Conservation (phyloP, 2,888 invertebrate species). For the Antheraea assamensis region DNA sequence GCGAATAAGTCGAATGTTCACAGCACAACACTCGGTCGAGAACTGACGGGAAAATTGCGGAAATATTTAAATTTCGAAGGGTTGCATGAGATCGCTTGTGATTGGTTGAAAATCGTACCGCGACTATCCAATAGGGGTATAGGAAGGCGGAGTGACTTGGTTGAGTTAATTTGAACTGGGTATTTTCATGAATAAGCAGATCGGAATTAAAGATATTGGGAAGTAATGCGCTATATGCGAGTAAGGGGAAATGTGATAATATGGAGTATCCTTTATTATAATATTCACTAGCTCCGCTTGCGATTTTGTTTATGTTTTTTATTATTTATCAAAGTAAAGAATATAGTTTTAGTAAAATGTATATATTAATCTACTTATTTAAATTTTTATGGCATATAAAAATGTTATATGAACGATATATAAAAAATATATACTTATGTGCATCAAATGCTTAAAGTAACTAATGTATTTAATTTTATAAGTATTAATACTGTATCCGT, state of each 20-base stretch:
- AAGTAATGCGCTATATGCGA: not conserved
- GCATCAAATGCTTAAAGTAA: no score
- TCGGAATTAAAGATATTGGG: not conserved
- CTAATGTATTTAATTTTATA: no score
- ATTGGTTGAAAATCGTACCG: slow-evolving; percentile 49
- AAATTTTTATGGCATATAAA: no score
- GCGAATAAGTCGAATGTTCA: not conserved
- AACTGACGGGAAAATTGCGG: slow-evolving; percentile 52
- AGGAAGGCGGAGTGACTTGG: slow-evolving; percentile 32
- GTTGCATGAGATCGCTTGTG: slow-evolving; percentile 42
- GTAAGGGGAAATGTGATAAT: not conserved
- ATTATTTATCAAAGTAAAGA: no score
- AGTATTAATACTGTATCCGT: no score
- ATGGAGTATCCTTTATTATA: not conserved
- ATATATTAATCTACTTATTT: no score
- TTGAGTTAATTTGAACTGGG: not conserved
- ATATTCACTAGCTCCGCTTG: not conserved
- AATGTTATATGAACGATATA: no score
- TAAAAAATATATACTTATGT: no score
- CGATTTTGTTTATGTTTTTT: no score
- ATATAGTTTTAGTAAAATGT: no score
- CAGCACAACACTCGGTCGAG: slow-evolving; percentile 20
- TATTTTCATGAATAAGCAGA: not conserved
- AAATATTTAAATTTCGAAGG: slow-evolving; percentile 62
- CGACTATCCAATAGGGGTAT: slow-evolving; percentile 48